Conservation (phyloP, 2,888 invertebrate species). For the Cephus pulcher region DNA sequence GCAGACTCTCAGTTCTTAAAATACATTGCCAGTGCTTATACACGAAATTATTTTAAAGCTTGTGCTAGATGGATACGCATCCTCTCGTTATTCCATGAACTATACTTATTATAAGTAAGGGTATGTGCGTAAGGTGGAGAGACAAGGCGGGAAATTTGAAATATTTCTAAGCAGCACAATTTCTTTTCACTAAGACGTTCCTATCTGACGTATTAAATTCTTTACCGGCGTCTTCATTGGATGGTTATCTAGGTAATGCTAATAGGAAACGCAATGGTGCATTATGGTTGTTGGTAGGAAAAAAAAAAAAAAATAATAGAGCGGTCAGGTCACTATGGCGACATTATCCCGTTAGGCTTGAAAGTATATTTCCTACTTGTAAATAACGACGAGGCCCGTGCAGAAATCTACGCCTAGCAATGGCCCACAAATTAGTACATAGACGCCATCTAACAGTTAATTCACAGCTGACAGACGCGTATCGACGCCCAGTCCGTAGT, state of each 20-base stretch:
- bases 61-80: background rate
- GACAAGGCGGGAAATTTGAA: background rate
- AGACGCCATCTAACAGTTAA: background rate
- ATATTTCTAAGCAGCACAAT: background rate
- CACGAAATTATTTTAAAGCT: background rate
- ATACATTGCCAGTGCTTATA: background rate
- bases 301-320: slow-evolving; percentile 42
- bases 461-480: background rate
- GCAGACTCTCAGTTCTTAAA: background rate
- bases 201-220: background rate
- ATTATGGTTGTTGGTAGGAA: slow-evolving; percentile 31
- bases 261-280: slow-evolving; percentile 28
- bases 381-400: background rate
- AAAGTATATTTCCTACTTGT: slow-evolving; percentile 48
- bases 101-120: background rate
- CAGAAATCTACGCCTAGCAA: background rate
- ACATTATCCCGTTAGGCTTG: slow-evolving; percentile 48
- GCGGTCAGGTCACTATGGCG: slow-evolving; percentile 46
- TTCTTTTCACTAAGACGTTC: background rate
- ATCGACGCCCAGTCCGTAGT: background rate
- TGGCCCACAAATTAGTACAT: background rate
- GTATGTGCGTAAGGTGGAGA: background rate
- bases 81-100: background rate
- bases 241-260: slow-evolving; percentile 29
- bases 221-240: slow-evolving; percentile 12